Evolutionary conservation across 2,113 vertebrate genomes (phyloP).

Genomic region (Protobothrops flavoviridis): DNA sequence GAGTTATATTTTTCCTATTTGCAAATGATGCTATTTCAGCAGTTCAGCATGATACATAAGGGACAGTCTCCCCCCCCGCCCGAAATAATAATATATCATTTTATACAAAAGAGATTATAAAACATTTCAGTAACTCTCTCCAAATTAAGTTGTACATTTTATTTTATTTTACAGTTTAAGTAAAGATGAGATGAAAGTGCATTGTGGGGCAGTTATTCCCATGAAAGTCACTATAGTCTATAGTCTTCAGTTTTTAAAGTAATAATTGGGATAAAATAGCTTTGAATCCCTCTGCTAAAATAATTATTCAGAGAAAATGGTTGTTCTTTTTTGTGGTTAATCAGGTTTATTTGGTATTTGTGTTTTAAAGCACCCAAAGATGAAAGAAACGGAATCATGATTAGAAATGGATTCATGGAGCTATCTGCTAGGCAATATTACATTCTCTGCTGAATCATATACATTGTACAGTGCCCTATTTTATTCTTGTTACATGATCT

Average conservation of each 20-base stretch:
- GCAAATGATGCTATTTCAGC: neutral
- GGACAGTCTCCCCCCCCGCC: neutral
- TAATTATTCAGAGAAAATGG: neutral
- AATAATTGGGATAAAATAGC: neutral
- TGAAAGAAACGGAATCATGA: neutral
- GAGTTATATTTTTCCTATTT: neutral
- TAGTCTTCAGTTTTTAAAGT: neutral
- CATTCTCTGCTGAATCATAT: neutral
- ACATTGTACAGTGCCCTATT: neutral
- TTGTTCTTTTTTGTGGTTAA: neutral
- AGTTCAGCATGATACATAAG: neutral
- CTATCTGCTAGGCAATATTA: neutral
- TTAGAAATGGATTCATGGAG: neutral
- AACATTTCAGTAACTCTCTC: neutral
- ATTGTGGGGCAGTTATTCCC: neutral
- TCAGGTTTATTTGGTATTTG: neutral
- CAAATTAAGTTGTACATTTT: neutral
- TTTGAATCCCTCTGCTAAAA: neutral
- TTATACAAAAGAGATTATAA: neutral
- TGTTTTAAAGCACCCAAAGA: neutral
- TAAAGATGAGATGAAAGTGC: neutral
- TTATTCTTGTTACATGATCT: neutral
- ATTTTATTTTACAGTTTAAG: neutral
- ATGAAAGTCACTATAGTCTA: neutral
- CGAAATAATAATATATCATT: neutral